Evolutionary conservation across 2,113 vertebrate genomes (phyloP).

Genomic region (Poicephalus meyeri): DNA sequence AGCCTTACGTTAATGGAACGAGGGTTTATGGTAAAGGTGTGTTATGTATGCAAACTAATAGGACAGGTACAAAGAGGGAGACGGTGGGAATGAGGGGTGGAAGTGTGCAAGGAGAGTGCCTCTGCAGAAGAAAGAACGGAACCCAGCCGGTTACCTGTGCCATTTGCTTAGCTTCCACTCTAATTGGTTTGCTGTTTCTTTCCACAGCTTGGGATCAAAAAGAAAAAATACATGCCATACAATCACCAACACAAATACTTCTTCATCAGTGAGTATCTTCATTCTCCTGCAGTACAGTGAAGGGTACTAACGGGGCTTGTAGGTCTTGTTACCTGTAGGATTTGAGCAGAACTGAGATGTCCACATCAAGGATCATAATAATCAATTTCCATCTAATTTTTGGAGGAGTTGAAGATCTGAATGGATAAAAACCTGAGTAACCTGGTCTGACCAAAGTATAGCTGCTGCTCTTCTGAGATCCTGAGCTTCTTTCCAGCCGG

Average conservation of each 20-base stretch:
- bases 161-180: not conserved
- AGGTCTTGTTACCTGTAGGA: not conserved
- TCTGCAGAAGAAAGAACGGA: not conserved
- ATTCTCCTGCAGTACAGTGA: not conserved
- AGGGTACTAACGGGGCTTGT: not conserved
- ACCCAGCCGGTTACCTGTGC: not conserved
- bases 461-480: not conserved
- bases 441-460: not conserved
- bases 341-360: not conserved
- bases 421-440: not conserved
- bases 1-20: not conserved
- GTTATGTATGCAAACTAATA: not conserved
- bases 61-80: not conserved
- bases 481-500: not conserved
- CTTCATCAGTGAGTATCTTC: conserved; percentile 78
- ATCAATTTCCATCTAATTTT: not conserved
- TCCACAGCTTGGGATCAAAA: conserved; percentile 79
- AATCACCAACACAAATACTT: conserved; percentile 86
- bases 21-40: not conserved
- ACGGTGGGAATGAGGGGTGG: not conserved
- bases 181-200: not conserved
- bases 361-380: not conserved
- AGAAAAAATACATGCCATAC: conserved; percentile 85
- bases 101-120: not conserved
- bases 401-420: not conserved